phyloP scores from a whole-genome alignment of 2,888 invertebrate genomes.

The Scaptomyza parva region DNA sequence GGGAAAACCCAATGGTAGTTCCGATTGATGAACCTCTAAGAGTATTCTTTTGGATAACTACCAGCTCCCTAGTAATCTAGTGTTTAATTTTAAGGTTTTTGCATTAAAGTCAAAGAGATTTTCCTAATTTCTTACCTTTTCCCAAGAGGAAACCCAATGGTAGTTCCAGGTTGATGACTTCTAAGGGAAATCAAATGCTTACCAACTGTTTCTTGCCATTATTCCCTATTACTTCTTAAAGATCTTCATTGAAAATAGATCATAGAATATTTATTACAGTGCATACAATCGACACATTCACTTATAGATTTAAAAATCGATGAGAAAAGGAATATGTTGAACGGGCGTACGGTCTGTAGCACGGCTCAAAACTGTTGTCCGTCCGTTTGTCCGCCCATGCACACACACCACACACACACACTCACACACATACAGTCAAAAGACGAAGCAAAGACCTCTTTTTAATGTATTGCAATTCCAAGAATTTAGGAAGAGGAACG shows the following conservation, averaged over 20 bases:
- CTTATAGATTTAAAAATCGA: constrained; percentile 80
- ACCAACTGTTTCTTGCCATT: no score
- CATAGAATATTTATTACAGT: constrained; percentile 55
- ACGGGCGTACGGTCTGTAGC: constrained; percentile 66
- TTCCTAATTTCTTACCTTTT: no score
- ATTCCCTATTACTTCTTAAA: neutral
- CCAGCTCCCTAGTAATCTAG: no score
- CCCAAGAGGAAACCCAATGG: no score
- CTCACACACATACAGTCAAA: constrained; percentile 42
- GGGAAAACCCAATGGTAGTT: no score
- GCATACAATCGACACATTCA: constrained; percentile 74
- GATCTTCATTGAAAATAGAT: neutral
- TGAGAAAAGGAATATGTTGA: constrained; percentile 79
- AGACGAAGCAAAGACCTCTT: constrained; percentile 82
- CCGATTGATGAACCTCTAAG: no score
- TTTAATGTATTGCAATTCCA: constrained; percentile 85
- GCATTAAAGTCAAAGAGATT: no score
- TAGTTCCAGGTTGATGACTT: no score
- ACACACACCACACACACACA: constrained; percentile 62
- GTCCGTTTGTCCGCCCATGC: constrained; percentile 67
- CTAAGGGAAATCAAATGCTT: no score
- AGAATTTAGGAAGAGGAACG: constrained; percentile 84
- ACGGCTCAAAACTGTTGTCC: constrained; percentile 75
- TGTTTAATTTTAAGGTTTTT: no score
- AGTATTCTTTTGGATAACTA: no score